These are phyloP conservation scores for Pangasius larnaudii DNA, from an alignment of 2,797 vertebrate species.

Conservation along the genomic window DNA sequence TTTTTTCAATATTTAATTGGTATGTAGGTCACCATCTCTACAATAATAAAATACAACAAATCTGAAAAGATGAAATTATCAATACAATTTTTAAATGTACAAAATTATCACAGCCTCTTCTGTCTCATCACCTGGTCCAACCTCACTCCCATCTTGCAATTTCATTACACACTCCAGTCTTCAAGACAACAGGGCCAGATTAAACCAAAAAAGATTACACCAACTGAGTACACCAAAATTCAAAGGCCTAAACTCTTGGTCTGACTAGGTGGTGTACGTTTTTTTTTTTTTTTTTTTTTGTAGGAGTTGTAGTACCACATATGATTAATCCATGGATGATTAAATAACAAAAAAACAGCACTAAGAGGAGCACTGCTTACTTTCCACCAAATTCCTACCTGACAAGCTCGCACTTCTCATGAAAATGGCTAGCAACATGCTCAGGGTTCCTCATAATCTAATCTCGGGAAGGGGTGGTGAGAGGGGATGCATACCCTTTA, in stretches of 20 bases:
- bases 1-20: conserved; percentile 74
- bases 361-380: conserved; percentile 30
- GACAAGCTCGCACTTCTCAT: conserved; percentile 32
- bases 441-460: conserved; percentile 25
- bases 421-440: conserved; percentile 3
- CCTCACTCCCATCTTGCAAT: conserved; percentile 21
- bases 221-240: conserved; percentile 1
- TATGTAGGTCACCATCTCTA: conserved; percentile 66
- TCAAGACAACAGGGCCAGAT: conserved; percentile 8
- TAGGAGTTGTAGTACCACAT: conserved; percentile 20
- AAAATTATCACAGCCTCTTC: conserved; percentile 69
- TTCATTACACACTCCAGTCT: conserved; percentile 20
- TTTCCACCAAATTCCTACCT: conserved; percentile 21
- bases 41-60: conserved; percentile 82
- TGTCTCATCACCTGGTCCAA: conserved; percentile 42
- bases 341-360: conserved; percentile 25
- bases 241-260: conserved; percentile 9
- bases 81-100: conserved; percentile 83
- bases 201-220: conserved; percentile 26
- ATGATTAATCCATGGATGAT: conserved; percentile 26
- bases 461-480: conserved; percentile 7
- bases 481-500: conserved; percentile 26
- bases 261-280: background rate
- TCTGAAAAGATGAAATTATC: conserved; percentile 78
- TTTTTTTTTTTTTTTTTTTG: too few species aligned